phyloP scores from a whole-genome alignment of 1,140 invertebrate genomes.

The Conus betulinus region DNA sequence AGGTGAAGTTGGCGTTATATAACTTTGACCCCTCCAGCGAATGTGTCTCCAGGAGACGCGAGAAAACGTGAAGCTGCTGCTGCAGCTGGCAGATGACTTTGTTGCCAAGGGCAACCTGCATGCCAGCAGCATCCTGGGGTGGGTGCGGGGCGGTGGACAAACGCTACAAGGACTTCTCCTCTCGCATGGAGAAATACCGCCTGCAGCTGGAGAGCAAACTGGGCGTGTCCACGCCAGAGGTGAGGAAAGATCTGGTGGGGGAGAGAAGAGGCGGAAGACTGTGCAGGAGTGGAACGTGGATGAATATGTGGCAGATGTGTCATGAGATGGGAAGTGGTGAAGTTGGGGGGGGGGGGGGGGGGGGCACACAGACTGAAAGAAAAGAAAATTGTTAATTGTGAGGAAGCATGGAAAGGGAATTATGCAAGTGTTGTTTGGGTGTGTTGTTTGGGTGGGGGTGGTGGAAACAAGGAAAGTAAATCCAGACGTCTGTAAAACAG shows the following conservation, averaged over 20 bases:
- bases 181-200: conserved; percentile 92
- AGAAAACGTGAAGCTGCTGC: conserved; percentile 93
- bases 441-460: too few species aligned
- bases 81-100: conserved; percentile 94
- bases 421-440: too few species aligned
- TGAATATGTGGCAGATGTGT: too few species aligned
- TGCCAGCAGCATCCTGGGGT: conserved; percentile 93
- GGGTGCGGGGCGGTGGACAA: conserved; percentile 95
- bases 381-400: too few species aligned
- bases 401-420: too few species aligned
- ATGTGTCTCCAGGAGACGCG: conserved; percentile 84
- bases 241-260: conserved; percentile 13
- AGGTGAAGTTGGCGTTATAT: too few species aligned
- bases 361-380: too few species aligned
- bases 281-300: not conserved
- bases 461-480: too few species aligned
- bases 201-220: conserved; percentile 75
- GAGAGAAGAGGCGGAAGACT: too few species aligned
- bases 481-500: too few species aligned
- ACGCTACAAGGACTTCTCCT: conserved; percentile 95
- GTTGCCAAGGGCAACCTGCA: conserved; percentile 97
- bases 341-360: conserved; percentile 28
- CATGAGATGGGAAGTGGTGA: too few species aligned
- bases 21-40: not conserved
- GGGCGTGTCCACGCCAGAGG: conserved; percentile 71